Evolutionary conservation across 2,888 invertebrate species (phyloP), one percentile per base, ranked within the genome.

Genomic region (Antheraea yamamai): DNA sequence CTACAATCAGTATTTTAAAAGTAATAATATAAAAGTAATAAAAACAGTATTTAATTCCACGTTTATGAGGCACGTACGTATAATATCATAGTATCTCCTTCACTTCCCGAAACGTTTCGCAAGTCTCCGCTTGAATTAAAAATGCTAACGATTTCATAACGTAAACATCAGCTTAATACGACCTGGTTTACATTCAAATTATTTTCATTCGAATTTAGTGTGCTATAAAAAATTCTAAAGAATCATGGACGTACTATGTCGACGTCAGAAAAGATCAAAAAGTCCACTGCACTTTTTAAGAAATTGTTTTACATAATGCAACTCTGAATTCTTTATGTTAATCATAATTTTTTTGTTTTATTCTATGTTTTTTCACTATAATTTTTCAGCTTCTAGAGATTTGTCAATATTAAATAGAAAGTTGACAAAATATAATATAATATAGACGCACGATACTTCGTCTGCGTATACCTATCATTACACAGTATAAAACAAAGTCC

Each of bases 61-160:
- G n/a, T 58, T n/a, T 58, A 58, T 20, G n/a, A 26, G 26, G 14
- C 64, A 64, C 10, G 26, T 64, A 26, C 10, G 12, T 14, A 64
- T 64, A 23, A 14, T 64, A 26, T 64, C 23, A 23, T 61, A 64
- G 26, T 14, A 64, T 64, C 64, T 26, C 35, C 2, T 64, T 26
- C 16, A 0, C 30, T 30, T 66, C 64, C 30, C 1, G 16, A 26
- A 12, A 26, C 26, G 64, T 66, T 66, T 66, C 64, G 30, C 30
- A 66, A 66, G 26, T 30, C 30, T 66, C 64, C 16, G 64, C 14
- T 66, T 30, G 30, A 66, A 66, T 66, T 66, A 66, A 66, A 66
- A 66, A 66, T 16, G 64, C 64, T 66, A 66, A 66, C 64, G 64
- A 30, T 66, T 66, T 66, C 64, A 66, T 66, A 66, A 66, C 30